Percentiles rank a stretch among this genome's conserved stretches.
These are phyloP conservation scores for Pheosia tremula DNA, from an alignment of 2,888 invertebrate species.

Conservation along the genomic window DNA sequence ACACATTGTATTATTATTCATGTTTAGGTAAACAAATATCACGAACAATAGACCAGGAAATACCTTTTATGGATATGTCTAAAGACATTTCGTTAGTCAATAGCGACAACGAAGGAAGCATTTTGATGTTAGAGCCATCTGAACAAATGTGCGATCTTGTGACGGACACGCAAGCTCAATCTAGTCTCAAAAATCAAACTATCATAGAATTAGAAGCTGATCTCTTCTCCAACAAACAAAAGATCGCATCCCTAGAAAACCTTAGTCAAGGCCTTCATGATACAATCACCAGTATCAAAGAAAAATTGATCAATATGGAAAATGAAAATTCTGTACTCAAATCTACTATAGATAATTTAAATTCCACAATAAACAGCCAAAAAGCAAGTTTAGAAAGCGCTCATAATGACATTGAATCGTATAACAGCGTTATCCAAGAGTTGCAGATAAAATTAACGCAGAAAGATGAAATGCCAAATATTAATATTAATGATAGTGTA, in stretches of 20 bases:
- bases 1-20: conserved; percentile 7
- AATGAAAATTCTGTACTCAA: conserved; percentile 60
- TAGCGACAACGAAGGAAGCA: conserved; percentile 63
- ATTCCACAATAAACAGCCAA: conserved; percentile 59
- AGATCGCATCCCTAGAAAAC: conserved; percentile 57
- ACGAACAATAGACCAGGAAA: conserved; percentile 47
- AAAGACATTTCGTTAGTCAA: conserved; percentile 65
- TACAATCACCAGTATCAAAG: conserved; percentile 49
- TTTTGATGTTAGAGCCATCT: conserved; percentile 44
- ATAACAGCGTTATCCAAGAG: conserved; percentile 61
- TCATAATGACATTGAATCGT: conserved; percentile 60
- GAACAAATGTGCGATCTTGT: conserved; percentile 43
- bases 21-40: conserved; percentile 46
- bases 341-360: conserved; percentile 59
- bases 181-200: conserved; percentile 50
- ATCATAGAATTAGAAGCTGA: conserved; percentile 59
- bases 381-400: conserved; percentile 52
- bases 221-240: conserved; percentile 53
- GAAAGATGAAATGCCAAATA: conserved; percentile 45
- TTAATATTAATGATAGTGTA: conserved; percentile 48
- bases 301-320: conserved; percentile 52
- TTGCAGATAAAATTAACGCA: conserved; percentile 58
- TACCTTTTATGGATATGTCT: conserved; percentile 62
- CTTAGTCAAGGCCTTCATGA: conserved; percentile 52
- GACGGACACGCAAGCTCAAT: conserved; percentile 51